Conservation (phyloP, 2,113 vertebrate genomes). For the Perca fluviatilis region DNA sequence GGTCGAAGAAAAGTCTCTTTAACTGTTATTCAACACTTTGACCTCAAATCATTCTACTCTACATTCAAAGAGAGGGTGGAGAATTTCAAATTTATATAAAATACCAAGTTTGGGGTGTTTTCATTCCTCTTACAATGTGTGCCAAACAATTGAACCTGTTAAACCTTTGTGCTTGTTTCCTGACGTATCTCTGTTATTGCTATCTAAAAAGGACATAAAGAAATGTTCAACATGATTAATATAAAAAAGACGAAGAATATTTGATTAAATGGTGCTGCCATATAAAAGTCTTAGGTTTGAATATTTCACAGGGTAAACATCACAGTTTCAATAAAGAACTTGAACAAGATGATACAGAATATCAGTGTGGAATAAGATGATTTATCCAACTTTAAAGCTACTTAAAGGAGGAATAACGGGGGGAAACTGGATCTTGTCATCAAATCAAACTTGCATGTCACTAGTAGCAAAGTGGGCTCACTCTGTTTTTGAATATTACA, state of each 20-base stretch:
- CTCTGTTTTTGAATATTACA: not conserved
- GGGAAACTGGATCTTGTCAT: not conserved
- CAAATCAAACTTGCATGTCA: not conserved
- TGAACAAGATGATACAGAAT: not conserved
- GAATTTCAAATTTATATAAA: too few relatives aligned
- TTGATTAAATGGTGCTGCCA: not conserved
- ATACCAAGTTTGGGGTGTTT: not conserved
- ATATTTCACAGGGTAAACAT: not conserved
- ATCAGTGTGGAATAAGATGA: not conserved
- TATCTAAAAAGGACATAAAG: too few relatives aligned
- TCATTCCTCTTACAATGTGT: not conserved
- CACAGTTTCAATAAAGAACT: not conserved
- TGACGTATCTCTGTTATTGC: too few relatives aligned
- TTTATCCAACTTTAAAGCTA: not conserved
- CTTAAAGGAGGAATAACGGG: not conserved
- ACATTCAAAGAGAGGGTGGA: not conserved
- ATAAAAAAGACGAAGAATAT: not conserved
- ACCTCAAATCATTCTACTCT: not conserved
- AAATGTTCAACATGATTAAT: too few relatives aligned
- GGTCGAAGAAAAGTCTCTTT: not conserved
- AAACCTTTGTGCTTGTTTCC: too few relatives aligned
- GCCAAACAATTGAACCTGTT: not conserved
- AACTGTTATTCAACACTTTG: not conserved
- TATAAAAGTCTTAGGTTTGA: not conserved
- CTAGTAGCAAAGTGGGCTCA: not conserved